phyloP scores from a whole-genome alignment of 1,140 invertebrate species.

The Onthophagus taurus region DNA sequence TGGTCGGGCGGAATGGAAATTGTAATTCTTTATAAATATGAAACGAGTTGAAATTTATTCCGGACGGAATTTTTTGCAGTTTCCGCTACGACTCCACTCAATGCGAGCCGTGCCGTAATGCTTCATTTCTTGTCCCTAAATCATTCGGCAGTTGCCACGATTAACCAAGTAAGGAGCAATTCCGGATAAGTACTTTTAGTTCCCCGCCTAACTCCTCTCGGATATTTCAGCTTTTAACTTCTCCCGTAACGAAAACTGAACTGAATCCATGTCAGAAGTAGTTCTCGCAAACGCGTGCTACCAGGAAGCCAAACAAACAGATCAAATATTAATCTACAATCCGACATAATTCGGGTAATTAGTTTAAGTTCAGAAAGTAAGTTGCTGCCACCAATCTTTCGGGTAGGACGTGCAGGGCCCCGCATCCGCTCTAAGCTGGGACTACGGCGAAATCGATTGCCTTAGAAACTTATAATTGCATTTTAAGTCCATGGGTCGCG shows the following conservation, averaged over 20 bases:
- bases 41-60: slow-evolving; percentile 1
- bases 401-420: no score
- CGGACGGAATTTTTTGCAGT: no score
- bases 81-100: no score
- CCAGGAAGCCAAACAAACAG: slow-evolving; percentile 13
- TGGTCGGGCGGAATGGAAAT: slow-evolving; percentile 3
- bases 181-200: no score
- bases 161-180: no score
- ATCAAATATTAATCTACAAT: slow-evolving; percentile 15
- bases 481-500: neutral
- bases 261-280: no score
- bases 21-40: slow-evolving; percentile 8
- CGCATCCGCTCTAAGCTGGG: neutral
- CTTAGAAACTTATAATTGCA: neutral
- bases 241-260: no score
- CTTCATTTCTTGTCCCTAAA: no score
- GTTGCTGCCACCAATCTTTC: neutral
- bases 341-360: slow-evolving; percentile 12
- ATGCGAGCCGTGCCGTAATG: no score
- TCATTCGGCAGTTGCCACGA: no score
- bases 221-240: no score
- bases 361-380: slow-evolving; percentile 11
- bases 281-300: slow-evolving; percentile 4
- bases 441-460: neutral
- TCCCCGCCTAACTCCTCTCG: no score